Evolutionary conservation across 1,140 invertebrate genomes (phyloP).

Genomic region (Sycophila sp.): DNA sequence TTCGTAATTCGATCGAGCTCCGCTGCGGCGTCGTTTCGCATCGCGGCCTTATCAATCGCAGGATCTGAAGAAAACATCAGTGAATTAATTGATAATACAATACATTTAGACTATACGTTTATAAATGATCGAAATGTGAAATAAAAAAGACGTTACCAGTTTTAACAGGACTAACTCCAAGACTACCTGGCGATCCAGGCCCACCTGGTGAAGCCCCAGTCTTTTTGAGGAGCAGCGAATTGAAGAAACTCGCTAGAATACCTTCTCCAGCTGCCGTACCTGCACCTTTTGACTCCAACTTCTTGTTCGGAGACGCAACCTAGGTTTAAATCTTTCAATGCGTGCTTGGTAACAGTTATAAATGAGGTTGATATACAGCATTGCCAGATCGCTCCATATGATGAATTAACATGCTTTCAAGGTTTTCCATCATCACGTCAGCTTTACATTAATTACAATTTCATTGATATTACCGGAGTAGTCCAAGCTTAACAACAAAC

Average conservation of each 20-base stretch:
- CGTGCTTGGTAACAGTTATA: slow-evolving; percentile 37
- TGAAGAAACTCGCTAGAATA: slow-evolving; percentile 97
- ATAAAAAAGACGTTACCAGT: slow-evolving; percentile 45
- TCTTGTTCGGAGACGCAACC: slow-evolving; percentile 64
- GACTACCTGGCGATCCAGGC: slow-evolving; percentile 62
- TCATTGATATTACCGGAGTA: slow-evolving; percentile 2
- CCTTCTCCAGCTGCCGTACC: slow-evolving; percentile 83
- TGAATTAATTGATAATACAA: not conserved
- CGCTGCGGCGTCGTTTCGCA: slow-evolving; percentile 90
- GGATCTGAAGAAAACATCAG: slow-evolving; percentile 57
- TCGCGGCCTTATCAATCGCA: slow-evolving; percentile 71
- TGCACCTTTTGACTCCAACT: slow-evolving; percentile 59
- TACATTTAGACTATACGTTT: not conserved
- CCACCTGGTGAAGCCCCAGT: slow-evolving; percentile 71
- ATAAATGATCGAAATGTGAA: not conserved
- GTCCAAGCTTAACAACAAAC: slow-evolving; percentile 30
- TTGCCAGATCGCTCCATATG: slow-evolving; percentile 38
- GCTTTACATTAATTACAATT: slow-evolving; percentile 11
- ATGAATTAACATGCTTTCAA: slow-evolving; percentile 39
- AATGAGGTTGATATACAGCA: slow-evolving; percentile 11
- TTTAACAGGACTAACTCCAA: slow-evolving; percentile 58
- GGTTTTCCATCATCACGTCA: not conserved
- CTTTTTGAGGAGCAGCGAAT: slow-evolving; percentile 95
- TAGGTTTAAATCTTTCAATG: slow-evolving; percentile 47
- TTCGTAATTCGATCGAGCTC: slow-evolving; percentile 88